phyloP scores from a whole-genome alignment of 2,888 invertebrate species.

The Cryptus armator region DNA sequence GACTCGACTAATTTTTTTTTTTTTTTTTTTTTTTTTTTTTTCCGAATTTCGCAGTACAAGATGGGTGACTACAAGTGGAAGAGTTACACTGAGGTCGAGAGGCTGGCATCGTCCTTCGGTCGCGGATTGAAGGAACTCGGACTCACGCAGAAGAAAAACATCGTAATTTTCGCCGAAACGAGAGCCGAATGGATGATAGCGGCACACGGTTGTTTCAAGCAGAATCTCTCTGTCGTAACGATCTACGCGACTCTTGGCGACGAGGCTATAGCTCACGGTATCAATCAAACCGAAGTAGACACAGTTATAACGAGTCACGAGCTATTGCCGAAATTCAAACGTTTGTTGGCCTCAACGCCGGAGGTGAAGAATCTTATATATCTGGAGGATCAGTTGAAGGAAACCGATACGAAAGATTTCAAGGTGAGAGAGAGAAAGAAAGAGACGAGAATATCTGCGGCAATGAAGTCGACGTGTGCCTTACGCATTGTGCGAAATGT shows the following conservation, averaged over 20 bases:
- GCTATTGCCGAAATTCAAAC: constrained; percentile 95
- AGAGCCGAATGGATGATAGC: constrained; percentile 99
- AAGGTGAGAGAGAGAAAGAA: constrained; percentile 85
- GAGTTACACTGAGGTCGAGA: constrained; percentile 92
- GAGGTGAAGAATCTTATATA: constrained; percentile 92
- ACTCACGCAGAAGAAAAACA: constrained; percentile 89
- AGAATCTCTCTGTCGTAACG: constrained; percentile 94
- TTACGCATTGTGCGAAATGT: not conserved
- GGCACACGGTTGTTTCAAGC: constrained; percentile 98
- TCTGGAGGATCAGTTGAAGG: constrained; percentile 95
- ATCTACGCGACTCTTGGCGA: constrained; percentile 98
- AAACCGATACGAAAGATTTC: constrained; percentile 90
- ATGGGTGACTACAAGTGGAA: constrained; percentile 98
- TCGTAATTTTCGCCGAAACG: constrained; percentile 98
- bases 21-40: not conserved
- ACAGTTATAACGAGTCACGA: constrained; percentile 97
- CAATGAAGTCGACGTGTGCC: not conserved
- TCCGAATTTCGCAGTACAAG: constrained; percentile 89
- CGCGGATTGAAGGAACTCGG: constrained; percentile 94
- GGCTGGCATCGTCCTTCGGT: constrained; percentile 92
- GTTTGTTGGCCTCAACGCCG: constrained; percentile 90
- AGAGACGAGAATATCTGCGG: not conserved
- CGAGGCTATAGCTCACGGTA: constrained; percentile 98
- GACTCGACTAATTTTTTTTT: too few species aligned
- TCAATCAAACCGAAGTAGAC: constrained; percentile 98